phyloP scores from a whole-genome alignment of 1,140 invertebrate genomes.

The Matsumurasca onukii region DNA sequence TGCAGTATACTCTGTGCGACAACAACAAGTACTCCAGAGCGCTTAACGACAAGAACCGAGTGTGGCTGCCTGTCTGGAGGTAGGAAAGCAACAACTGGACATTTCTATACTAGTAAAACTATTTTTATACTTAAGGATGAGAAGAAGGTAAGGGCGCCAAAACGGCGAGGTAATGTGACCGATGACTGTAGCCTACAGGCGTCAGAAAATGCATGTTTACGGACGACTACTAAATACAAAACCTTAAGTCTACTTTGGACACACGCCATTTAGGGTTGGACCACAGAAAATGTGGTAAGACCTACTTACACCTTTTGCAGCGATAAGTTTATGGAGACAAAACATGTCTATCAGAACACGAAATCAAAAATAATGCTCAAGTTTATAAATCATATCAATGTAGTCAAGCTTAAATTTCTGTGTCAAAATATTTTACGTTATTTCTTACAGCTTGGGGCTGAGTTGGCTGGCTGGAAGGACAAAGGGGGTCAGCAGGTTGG shows the following conservation, averaged over 20 bases:
- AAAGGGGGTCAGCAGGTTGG: slow-evolving; percentile 43
- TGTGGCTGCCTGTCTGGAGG: slow-evolving; percentile 71
- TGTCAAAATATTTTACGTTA: neutral
- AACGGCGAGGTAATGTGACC: neutral
- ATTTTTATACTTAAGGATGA: too few relatives aligned
- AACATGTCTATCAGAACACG: neutral
- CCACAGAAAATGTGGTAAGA: neutral
- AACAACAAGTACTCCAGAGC: slow-evolving; percentile 60
- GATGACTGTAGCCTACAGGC: neutral
- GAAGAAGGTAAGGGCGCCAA: too few relatives aligned
- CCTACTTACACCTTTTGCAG: neutral
- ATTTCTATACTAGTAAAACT: neutral
- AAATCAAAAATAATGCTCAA: neutral
- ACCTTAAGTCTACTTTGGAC: neutral
- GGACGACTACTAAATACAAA: neutral
- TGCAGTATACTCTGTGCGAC: slow-evolving; percentile 61
- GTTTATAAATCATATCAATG: neutral
- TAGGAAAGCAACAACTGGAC: slow-evolving; percentile 39
- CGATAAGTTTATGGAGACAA: neutral
- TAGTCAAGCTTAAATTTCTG: neutral
- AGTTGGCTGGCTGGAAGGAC: slow-evolving; percentile 58
- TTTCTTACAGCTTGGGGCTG: slow-evolving; percentile 56
- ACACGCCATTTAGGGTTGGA: neutral
- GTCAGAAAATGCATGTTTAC: neutral
- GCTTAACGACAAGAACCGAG: slow-evolving; percentile 53